phyloP scores from a whole-genome alignment of 2,888 invertebrate species.

The Cinara cedri region DNA sequence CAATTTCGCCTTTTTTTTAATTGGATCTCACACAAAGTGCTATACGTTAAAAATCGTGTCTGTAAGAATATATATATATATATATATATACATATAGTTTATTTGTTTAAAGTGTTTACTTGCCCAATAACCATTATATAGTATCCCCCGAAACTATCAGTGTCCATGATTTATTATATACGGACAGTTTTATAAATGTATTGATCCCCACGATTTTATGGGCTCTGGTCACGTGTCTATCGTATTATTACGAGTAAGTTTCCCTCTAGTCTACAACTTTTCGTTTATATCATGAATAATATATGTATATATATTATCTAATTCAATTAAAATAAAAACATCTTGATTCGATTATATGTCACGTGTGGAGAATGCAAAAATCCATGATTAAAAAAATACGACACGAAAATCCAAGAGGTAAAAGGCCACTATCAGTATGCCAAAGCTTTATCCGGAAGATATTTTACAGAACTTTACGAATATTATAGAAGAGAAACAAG shows the following conservation, averaged over 20 bases:
- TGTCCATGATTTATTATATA: constrained; percentile 13
- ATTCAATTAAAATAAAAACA: constrained; percentile 44
- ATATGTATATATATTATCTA: constrained; percentile 19
- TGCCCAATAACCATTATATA: neutral
- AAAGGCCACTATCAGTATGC: too few species aligned
- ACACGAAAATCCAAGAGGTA: too few species aligned
- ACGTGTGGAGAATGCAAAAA: too few species aligned
- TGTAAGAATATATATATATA: too few species aligned
- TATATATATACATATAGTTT: too few species aligned
- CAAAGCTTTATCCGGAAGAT: too few species aligned
- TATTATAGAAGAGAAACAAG: neutral
- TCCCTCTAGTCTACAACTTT: neutral
- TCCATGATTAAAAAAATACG: too few species aligned
- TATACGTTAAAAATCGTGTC: too few species aligned
- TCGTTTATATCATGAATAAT: neutral
- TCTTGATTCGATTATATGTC: too few species aligned
- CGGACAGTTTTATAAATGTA: constrained; percentile 37
- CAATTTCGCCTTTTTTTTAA: neutral
- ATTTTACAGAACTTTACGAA: neutral
- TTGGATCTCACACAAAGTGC: neutral
- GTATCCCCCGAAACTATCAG: neutral
- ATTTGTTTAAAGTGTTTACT: constrained; percentile 8
- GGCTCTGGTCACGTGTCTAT: constrained; percentile 34
- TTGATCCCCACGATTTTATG: constrained; percentile 29
- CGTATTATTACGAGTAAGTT: neutral